Base-by-base conservation (phyloP, 1,140 invertebrate species). In the Medauroidea extradentata region DNA sequence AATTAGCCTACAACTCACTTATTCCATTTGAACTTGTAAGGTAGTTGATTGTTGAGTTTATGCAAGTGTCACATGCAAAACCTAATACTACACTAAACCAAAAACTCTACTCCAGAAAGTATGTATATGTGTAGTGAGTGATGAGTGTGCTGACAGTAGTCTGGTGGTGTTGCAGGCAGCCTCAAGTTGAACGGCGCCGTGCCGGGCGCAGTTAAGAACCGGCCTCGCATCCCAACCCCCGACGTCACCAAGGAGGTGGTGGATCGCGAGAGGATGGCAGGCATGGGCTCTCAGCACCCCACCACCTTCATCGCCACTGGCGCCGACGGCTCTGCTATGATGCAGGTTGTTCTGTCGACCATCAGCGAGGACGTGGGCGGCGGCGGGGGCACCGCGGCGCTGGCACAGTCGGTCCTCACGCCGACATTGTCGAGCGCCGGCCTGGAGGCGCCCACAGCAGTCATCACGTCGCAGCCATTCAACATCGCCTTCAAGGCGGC, bases 181-280 rank as follows among this genome's bases (percentile, higher is more conserved):
- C 79, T 80, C 56, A 89, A 89, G 71, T 73, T 84, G 60, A 85
- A 86, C 70, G 83, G 84, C n/a, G 81, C 82, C 42, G 78, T 85
- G 3, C 83, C 85, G 16, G 79, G 83, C 57, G 81, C 83, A 13
- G 73, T 89, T 53, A 86, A 87, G 67, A 87, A 87, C 64, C 81
- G 90, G 48, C 90, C 90, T 1, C 79, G 90, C 43, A 91, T 93
- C 55, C 91, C 90, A 24, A 93, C 90, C 2, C 91, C 91, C 0
- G 91, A 93, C 70, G 88, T 90, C 1, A 85, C 87, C 13, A 91
- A 89, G 71, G 88, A 90, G 71, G 79, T 85, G 8, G 74, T 82
- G 34, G 86, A 88, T 63, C 79, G 86, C 63, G 87, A 90, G 62
- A 83, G 83, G 60, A 78, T 82, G 48, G 71, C 87, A 23, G 78